Conservation (phyloP, 2,888 invertebrate genomes). For the Dyspetes luteomarginatus region DNA sequence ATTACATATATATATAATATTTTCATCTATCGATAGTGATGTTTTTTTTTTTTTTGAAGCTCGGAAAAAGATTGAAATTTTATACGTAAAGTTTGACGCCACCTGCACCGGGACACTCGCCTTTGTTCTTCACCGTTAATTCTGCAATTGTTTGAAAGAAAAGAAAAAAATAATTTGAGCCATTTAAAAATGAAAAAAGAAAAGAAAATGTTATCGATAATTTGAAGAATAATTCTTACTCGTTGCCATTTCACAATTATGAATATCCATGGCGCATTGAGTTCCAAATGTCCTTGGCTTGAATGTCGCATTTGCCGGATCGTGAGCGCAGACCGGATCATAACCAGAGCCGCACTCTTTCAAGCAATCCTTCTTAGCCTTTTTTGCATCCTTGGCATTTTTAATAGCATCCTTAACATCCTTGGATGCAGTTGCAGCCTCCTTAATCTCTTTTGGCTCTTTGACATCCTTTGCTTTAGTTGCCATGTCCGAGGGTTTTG, state of each 20-base stretch:
- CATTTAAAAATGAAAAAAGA: not conserved
- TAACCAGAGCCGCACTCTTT: constrained; percentile 81
- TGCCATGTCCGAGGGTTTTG: constrained; percentile 65
- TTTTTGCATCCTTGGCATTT: constrained; percentile 87
- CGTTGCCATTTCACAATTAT: constrained; percentile 88
- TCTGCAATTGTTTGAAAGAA: constrained; percentile 84
- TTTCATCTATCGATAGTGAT: constrained; percentile 7
- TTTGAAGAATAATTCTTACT: too few species aligned
- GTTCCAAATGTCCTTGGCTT: constrained; percentile 86
- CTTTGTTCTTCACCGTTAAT: constrained; percentile 86
- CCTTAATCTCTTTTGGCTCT: constrained; percentile 71
- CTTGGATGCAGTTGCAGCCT: constrained; percentile 74
- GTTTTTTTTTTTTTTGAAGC: not conserved
- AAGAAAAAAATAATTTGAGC: constrained; percentile 16
- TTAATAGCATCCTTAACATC: constrained; percentile 79
- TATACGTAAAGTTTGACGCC: constrained; percentile 86
- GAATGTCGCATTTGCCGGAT: constrained; percentile 84
- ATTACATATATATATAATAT: constrained; percentile 20
- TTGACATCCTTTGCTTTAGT: constrained; percentile 71
- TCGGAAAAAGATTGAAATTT: constrained; percentile 74
- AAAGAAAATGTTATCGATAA: too few species aligned
- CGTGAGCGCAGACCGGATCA: constrained; percentile 87
- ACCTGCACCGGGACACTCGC: constrained; percentile 87
- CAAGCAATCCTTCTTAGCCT: constrained; percentile 86
- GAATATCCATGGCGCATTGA: constrained; percentile 87